Base-by-base conservation (phyloP, 2,888 invertebrate species). In the Dorcus parallelipipedus region DNA sequence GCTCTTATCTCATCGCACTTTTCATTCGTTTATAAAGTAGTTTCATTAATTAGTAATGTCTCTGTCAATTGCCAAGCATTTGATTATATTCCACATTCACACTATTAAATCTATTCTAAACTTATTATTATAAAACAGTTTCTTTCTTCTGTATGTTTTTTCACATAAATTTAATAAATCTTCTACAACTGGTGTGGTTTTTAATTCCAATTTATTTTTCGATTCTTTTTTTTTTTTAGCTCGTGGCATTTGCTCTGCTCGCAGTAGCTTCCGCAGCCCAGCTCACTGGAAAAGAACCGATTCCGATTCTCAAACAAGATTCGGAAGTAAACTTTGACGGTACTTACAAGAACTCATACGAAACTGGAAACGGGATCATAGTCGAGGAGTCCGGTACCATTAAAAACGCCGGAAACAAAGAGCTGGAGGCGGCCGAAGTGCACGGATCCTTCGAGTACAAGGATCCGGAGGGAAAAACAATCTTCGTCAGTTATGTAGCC, bases 321-420 rank as follows among this genome's bases (percentile, higher is more conserved):
- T 85, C 87, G 67, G 83, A 86, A 69, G 82, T 87, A 17, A 87
- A 87, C 68, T 85, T 84, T 38, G 88, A 88, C 74, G 88, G 88
- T 62, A 85, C 86, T 54, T 85, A 84, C 66, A 82, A 81, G 69
- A 83, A 80, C 77, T 82, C 80, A 81, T 80, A 78, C 66, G 83
- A 86, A 72, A 84, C 83, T 47, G 82, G 83, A 73, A 86, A 86
- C 69, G 86, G 86, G 6, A 86, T 86, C 66, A 75, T 81, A 3
- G 83, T 81, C 23, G 80, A 83, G 62, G 84, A 82, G 60, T 80
- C 82, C 62, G 86, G 86, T 9, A 73, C 75, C 8, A 81, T 83
- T 26, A 82, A 81, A 65, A 83, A 79, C 33, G 76, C 79, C 33
- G 76, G 79, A 9, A 33, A 49, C 6, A 49, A 49, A 33, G 49